Conservation (phyloP, 2,888 invertebrate species). For the Chamaedrilus cognettii region DNA sequence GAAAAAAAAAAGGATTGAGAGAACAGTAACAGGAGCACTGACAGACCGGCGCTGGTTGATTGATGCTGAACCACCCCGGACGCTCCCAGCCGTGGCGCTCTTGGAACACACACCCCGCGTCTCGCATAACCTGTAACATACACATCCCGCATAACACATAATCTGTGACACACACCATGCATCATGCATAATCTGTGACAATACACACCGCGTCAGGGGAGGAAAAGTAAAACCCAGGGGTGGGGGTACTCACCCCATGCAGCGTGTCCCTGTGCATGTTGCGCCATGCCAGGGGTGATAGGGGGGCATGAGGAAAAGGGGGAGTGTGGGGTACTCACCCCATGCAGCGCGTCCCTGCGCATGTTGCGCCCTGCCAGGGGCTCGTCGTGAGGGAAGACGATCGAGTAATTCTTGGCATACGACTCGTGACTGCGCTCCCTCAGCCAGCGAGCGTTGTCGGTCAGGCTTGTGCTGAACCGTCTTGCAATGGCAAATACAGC, state of each 20-base stretch:
- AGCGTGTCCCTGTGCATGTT: conserved; percentile 72
- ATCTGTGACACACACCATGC: too few species aligned
- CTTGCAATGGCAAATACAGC: too few species aligned
- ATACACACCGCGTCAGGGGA: too few species aligned
- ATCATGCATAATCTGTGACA: too few species aligned
- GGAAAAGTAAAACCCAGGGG: background rate
- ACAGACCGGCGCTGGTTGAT: conserved; percentile 13
- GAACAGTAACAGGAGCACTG: too few species aligned
- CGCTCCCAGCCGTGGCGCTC: conserved; percentile 86
- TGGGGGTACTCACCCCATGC: conserved; percentile 61
- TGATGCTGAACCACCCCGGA: conserved; percentile 73
- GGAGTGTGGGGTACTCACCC: too few species aligned
- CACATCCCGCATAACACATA: too few species aligned
- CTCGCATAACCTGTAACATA: conserved; percentile 66
- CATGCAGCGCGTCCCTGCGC: conserved; percentile 70
- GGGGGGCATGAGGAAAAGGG: background rate
- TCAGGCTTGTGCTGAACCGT: conserved; percentile 73
- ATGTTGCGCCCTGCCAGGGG: conserved; percentile 77
- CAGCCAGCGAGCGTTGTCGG: conserved; percentile 74
- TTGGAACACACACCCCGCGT: conserved; percentile 84
- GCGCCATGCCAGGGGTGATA: conserved; percentile 78
- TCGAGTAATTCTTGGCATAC: conserved; percentile 83
- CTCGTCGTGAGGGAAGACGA: conserved; percentile 82
- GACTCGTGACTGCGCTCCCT: conserved; percentile 84
- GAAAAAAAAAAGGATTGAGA: too few species aligned